phyloP scores from a whole-genome alignment of 1,140 invertebrate genomes.

The Parapsyche elsis region DNA sequence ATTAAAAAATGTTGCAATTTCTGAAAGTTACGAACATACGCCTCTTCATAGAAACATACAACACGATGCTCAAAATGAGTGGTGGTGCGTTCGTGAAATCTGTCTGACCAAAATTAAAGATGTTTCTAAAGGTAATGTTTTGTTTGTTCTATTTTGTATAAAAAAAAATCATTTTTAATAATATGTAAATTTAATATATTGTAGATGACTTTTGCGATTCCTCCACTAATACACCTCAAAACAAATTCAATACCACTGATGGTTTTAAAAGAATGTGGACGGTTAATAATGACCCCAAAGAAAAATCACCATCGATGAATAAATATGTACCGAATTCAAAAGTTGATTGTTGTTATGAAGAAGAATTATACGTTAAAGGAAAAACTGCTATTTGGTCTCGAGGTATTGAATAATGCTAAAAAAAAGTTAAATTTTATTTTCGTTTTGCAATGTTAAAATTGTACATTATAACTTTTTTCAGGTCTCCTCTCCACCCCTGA shows the following conservation, averaged over 20 bases:
- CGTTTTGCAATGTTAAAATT: too few species aligned
- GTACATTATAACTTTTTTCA: slow-evolving; percentile 54
- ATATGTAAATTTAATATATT: too few species aligned
- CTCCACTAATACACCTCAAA: too few species aligned
- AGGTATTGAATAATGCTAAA: slow-evolving; percentile 61
- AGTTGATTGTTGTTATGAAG: slow-evolving; percentile 72
- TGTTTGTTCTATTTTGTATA: too few species aligned
- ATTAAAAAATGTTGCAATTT: slow-evolving; percentile 79
- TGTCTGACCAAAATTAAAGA: slow-evolving; percentile 60
- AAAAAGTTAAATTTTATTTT: neutral
- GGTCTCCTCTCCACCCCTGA: slow-evolving; percentile 64
- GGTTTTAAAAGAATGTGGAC: too few species aligned
- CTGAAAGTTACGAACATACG: slow-evolving; percentile 68
- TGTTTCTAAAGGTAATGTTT: slow-evolving; percentile 52
- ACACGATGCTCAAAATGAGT: slow-evolving; percentile 67
- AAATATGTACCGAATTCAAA: slow-evolving; percentile 60
- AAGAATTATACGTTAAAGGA: slow-evolving; percentile 90
- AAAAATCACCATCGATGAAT: neutral
- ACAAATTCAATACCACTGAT: too few species aligned
- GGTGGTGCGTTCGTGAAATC: slow-evolving; percentile 76
- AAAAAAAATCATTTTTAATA: too few species aligned
- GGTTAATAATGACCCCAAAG: too few species aligned
- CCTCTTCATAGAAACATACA: slow-evolving; percentile 56
- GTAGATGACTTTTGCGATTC: too few species aligned
- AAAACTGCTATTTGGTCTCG: slow-evolving; percentile 85